Conservation (phyloP, 2,113 vertebrate genomes). For the Tapirus terrestris region DNA sequence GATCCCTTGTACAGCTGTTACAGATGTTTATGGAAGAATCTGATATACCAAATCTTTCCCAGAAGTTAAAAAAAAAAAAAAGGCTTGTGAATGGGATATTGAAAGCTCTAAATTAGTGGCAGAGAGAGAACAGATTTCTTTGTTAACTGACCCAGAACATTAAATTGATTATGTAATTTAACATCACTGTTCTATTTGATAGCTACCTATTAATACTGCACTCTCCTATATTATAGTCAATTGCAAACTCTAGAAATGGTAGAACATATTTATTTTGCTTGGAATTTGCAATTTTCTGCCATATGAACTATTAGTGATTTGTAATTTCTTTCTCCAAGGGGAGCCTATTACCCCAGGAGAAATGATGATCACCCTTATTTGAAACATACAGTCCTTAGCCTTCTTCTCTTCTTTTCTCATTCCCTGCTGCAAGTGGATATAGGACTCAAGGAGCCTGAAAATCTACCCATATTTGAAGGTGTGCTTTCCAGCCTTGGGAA, state of each 20-base stretch:
- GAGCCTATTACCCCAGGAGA: slow-evolving; percentile 72
- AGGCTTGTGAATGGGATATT: background rate
- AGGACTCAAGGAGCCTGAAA: background rate
- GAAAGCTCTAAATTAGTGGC: slow-evolving; percentile 63
- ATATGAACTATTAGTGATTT: slow-evolving; percentile 78
- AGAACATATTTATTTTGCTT: slow-evolving; percentile 79
- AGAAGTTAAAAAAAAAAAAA: slow-evolving; percentile 43
- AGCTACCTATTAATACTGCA: slow-evolving; percentile 70
- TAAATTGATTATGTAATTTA: slow-evolving; percentile 81
- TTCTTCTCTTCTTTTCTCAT: background rate
- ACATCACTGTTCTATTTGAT: slow-evolving; percentile 73
- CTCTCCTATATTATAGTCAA: slow-evolving; percentile 60
- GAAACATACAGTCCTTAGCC: background rate
- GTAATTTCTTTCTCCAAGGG: slow-evolving; percentile 81
- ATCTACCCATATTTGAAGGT: background rate
- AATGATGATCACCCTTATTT: slow-evolving; percentile 66
- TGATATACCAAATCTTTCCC: slow-evolving; percentile 48
- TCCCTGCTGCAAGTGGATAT: background rate
- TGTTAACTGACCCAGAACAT: slow-evolving; percentile 77
- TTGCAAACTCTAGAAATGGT: slow-evolving; percentile 66
- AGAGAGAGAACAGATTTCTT: slow-evolving; percentile 74
- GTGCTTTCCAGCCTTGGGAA: background rate
- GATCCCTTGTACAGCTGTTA: slow-evolving; percentile 65
- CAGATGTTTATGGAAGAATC: slow-evolving; percentile 68
- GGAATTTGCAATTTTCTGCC: slow-evolving; percentile 79